Evolutionary conservation across 2,113 vertebrate genomes (phyloP), one percentile per base, ranked within the genome.

Genomic region (Copsychus sechellarum): DNA sequence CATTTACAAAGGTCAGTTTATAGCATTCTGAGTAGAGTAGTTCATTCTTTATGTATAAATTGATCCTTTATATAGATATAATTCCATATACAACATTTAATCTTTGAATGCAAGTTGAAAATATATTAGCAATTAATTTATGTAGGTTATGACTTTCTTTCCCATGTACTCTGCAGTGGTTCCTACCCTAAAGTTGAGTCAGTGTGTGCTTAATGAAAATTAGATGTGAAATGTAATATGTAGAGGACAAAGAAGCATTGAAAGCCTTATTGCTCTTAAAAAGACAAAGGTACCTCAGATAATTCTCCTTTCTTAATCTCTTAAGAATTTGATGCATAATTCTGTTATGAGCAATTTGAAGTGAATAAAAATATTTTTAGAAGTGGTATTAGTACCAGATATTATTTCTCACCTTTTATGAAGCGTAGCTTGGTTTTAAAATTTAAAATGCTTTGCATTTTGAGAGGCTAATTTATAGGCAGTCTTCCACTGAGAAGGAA

Each of bases 211-310:
- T 95, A 95, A 93, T 92, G 92, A 93, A 94, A 95, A 87, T 83
- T 93, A 94, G 80, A 90, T 81, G 78, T 79, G 95, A 96, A 97
- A 97, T 88, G 74, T 93, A 95, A 95, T 95, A 92, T 48, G 80
- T 43, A 25, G 66, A 76, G 77, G 81, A 92, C 71, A 96, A 93
- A 96, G 85, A 83, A 80, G 90, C 94, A 93, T 88, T 93, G 94
- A 94, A 85, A 76, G 66, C 76, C 34, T 81, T 82, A 48, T 83
- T 78, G 57, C 89, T 95, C 51, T 90, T 92, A 79, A 87, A 95
- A 85, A 96, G 79, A 94, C 95, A 80, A 86, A 95, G 71, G 77
- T 90, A 80, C 90, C 51, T 65, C 10, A 86, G 83, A 92, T 64
- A 78, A 66, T 65, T 97, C 81, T 96, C 67, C 65, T 77, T 78